Evolutionary conservation across 1,140 invertebrate species (phyloP).

Genomic region (Ctenoplectra terminalis): DNA sequence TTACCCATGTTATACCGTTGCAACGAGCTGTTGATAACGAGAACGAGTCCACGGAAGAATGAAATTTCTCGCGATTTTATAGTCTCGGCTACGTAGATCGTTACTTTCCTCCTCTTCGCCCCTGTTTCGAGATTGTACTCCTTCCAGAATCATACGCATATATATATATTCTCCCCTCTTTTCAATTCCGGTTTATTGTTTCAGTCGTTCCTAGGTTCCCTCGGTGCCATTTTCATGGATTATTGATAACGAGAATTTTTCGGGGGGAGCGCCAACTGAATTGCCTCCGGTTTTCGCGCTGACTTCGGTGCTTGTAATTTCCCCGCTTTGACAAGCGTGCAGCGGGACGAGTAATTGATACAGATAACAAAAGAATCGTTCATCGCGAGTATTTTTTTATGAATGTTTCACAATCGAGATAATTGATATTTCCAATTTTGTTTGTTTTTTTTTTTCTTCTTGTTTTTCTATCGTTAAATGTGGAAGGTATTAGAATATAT

Average conservation of each 20-base stretch:
- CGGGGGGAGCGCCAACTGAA: background rate
- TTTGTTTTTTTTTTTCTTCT: no score
- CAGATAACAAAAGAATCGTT: background rate
- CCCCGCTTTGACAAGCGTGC: background rate
- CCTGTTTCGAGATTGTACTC: no score
- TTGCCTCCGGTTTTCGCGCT: background rate
- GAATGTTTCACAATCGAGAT: background rate
- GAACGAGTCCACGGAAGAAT: background rate
- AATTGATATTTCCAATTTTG: no score
- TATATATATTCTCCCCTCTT: background rate
- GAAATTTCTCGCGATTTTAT: constrained; percentile 21
- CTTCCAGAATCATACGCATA: background rate
- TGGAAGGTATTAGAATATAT: no score
- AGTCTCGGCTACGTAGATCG: background rate
- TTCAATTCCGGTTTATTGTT: background rate
- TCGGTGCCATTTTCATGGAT: background rate
- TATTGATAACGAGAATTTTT: constrained; percentile 5
- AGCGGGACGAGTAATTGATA: constrained; percentile 11
- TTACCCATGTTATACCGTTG: background rate
- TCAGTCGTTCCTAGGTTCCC: background rate
- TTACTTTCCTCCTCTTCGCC: no score
- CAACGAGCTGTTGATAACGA: background rate
- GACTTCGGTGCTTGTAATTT: constrained; percentile 7
- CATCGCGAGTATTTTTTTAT: background rate
- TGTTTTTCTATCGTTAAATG: no score